Conservation (phyloP, 2,888 invertebrate species). For the Apodemia zela region DNA sequence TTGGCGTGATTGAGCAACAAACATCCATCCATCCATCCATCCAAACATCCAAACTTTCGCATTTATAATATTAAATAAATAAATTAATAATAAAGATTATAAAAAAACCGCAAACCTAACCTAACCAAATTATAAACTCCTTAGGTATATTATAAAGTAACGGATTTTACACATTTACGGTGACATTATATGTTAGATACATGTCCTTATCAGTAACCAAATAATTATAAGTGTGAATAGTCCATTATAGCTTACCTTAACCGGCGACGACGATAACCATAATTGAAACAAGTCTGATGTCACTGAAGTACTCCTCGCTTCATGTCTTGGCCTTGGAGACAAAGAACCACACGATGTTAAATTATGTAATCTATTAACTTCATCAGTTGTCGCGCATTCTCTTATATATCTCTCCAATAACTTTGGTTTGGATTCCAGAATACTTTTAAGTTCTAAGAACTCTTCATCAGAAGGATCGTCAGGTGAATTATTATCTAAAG, state of each 20-base stretch:
- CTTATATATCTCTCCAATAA: constrained; percentile 88
- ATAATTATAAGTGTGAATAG: not conserved
- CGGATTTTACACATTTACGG: too few relatives aligned
- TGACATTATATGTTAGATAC: not conserved
- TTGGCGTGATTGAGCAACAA: too few relatives aligned
- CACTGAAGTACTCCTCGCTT: constrained; percentile 85
- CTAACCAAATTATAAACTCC: too few relatives aligned
- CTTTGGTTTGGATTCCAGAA: constrained; percentile 80
- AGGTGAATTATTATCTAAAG: constrained; percentile 56
- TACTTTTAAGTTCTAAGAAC: constrained; percentile 55
- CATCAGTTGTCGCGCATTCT: constrained; percentile 86
- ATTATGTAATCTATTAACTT: constrained; percentile 81
- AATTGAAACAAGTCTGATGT: constrained; percentile 92
- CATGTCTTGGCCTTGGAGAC: constrained; percentile 69
- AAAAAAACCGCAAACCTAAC: too few relatives aligned
- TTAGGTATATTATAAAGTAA: too few relatives aligned
- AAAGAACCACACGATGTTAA: constrained; percentile 76
- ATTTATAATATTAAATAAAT: too few relatives aligned
- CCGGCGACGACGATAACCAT: constrained; percentile 90
- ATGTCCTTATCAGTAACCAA: not conserved
- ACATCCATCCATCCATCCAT: too few relatives aligned
- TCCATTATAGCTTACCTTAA: constrained; percentile 77
- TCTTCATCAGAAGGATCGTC: constrained; percentile 69
- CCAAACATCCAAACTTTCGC: too few relatives aligned
- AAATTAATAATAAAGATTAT: too few relatives aligned